A percentile compares a stretch with the other conserved stretches of the same genome.
These are phyloP conservation scores for Fringilla coelebs DNA, from an alignment of 2,797 vertebrate genomes.

Conservation along the genomic window DNA sequence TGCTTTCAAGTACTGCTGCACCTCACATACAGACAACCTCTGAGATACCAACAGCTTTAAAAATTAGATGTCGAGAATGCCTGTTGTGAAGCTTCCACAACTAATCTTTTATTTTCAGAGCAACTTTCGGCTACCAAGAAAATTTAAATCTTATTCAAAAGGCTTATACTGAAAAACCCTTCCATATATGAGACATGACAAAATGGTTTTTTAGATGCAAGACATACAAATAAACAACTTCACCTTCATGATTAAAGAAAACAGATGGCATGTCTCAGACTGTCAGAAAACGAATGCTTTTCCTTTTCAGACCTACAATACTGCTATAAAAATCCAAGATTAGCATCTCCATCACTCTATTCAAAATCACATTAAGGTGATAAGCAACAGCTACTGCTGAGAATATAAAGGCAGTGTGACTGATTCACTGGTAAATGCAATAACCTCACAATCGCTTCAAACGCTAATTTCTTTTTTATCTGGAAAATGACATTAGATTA, in stretches of 20 bases:
- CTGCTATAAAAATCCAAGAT: background rate
- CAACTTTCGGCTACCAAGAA: background rate
- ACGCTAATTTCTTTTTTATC: background rate
- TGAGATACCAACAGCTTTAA: background rate
- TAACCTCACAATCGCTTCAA: background rate
- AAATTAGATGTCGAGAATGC: background rate
- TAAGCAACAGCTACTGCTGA: background rate
- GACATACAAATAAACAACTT: background rate
- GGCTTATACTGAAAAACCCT: background rate
- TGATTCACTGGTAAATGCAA: background rate
- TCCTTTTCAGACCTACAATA: background rate
- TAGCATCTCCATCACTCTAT: background rate
- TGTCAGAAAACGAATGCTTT: background rate
- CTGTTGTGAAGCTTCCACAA: background rate
- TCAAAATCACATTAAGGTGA: background rate
- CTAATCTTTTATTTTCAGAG: background rate
- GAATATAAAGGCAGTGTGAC: background rate
- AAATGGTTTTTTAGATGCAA: background rate
- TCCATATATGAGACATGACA: background rate
- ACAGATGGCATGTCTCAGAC: background rate
- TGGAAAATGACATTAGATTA: background rate
- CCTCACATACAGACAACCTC: background rate
- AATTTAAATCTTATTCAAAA: background rate
- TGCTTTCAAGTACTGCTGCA: background rate
- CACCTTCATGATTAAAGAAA: slow-evolving; percentile 14